Percentiles rank a stretch among this genome's conserved stretches.
Evolutionary conservation across 2,888 invertebrate species (phyloP).

Genomic region (Bursaphelenchus okinawaensis): DNA sequence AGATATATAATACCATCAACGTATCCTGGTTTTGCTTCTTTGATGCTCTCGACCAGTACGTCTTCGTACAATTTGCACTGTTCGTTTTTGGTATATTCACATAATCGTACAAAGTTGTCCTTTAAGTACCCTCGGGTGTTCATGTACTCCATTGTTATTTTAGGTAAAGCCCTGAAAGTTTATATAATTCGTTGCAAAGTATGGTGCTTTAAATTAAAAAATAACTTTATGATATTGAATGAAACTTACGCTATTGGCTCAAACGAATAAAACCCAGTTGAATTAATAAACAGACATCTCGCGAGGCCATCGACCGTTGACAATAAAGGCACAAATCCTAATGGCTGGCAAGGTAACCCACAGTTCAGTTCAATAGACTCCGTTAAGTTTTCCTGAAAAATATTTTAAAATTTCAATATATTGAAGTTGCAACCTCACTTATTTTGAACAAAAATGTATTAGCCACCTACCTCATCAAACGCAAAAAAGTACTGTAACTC

Average conservation of each 20-base stretch:
- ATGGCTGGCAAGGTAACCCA: neutral
- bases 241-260: slow-evolving; percentile 19
- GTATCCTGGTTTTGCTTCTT: neutral
- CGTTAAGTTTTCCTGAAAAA: neutral
- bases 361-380: neutral
- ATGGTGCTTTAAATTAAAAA: no score
- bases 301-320: slow-evolving; percentile 14
- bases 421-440: no score
- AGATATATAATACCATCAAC: slow-evolving; percentile 25
- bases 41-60: slow-evolving; percentile 2
- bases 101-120: neutral
- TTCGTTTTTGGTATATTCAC: slow-evolving; percentile 9
- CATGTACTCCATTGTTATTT: neutral
- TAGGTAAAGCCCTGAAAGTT: slow-evolving; percentile 12
- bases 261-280: slow-evolving; percentile 13
- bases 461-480: slow-evolving; percentile 13
- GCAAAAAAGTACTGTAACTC: slow-evolving; percentile 11
- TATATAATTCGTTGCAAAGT: neutral
- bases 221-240: no score
- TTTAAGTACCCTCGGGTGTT: neutral
- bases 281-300: slow-evolving; percentile 21
- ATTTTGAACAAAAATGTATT: no score
- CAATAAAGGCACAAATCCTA: slow-evolving; percentile 16
- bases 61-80: neutral
- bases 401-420: neutral